Conservation (phyloP, 2,888 invertebrate genomes). For the Acleris laterana region DNA sequence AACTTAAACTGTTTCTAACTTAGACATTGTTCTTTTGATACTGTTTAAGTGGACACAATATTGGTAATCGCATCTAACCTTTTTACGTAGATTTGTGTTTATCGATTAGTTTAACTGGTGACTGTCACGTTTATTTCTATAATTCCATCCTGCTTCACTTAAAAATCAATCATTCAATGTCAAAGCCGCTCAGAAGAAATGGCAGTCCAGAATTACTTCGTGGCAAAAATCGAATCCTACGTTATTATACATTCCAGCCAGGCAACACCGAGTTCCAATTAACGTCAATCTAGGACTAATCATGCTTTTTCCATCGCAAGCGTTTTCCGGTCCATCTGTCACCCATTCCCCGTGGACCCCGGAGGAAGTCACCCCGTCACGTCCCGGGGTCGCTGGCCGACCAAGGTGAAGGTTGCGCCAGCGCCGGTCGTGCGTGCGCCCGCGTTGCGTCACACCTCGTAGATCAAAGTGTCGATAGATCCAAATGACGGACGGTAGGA, state of each 20-base stretch:
- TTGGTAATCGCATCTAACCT: no score
- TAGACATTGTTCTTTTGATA: no score
- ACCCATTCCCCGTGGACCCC: neutral
- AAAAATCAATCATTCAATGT: no score
- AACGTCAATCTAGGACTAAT: neutral
- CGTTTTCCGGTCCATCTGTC: conserved; percentile 20
- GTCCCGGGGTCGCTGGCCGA: conserved; percentile 23
- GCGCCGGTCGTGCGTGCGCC: conserved; percentile 4
- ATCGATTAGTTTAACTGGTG: no score
- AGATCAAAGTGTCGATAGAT: conserved; percentile 7
- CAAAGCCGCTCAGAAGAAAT: no score
- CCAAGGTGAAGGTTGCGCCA: conserved; percentile 30
- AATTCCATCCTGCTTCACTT: no score
- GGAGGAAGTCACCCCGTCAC: conserved; percentile 30
- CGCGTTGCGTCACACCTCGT: conserved; percentile 19
- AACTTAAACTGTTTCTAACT: no score
- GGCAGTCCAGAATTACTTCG: no score
- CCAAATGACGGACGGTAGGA: neutral
- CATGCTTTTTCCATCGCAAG: neutral
- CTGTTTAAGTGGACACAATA: no score
- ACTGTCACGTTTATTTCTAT: no score
- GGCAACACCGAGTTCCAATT: neutral
- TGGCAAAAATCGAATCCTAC: no score
- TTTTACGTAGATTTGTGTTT: no score
- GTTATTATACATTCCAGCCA: neutral